Evolutionary conservation across 2,113 vertebrate genomes (phyloP).

Genomic region (Dicerorhinus sumatrensis): DNA sequence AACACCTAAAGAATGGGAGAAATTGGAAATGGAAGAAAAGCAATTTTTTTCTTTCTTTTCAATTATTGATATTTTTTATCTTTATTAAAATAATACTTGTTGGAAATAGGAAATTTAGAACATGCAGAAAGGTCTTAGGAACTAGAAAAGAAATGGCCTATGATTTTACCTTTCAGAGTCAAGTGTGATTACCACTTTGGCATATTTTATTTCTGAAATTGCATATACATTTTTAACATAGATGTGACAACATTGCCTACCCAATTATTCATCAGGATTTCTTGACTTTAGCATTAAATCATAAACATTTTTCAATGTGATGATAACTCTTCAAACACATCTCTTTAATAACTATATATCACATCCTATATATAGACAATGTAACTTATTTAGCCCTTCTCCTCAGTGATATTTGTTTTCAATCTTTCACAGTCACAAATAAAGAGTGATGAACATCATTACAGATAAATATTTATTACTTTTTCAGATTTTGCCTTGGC

Average conservation of each 20-base stretch:
- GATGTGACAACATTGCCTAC: background rate
- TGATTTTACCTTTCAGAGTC: background rate
- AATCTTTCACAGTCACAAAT: background rate
- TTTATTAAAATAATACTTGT: conserved; percentile 10
- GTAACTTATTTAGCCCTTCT: background rate
- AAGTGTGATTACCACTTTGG: background rate
- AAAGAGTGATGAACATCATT: background rate
- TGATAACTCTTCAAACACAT: conserved; percentile 18
- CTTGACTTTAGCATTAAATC: background rate
- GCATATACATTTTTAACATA: background rate
- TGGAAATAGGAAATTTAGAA: background rate
- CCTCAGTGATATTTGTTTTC: background rate
- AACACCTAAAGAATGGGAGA: background rate
- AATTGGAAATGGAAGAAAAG: background rate
- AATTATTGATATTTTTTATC: background rate
- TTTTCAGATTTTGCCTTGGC: background rate
- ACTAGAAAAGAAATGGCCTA: background rate
- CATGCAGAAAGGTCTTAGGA: background rate
- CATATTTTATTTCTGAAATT: background rate
- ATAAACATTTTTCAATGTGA: background rate
- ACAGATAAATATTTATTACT: background rate
- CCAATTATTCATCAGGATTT: background rate
- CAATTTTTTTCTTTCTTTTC: background rate
- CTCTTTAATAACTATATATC: background rate
- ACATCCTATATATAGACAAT: background rate